Evolutionary conservation across 2,888 invertebrate genomes (phyloP).

Genomic region (Cylloceria caligata): DNA sequence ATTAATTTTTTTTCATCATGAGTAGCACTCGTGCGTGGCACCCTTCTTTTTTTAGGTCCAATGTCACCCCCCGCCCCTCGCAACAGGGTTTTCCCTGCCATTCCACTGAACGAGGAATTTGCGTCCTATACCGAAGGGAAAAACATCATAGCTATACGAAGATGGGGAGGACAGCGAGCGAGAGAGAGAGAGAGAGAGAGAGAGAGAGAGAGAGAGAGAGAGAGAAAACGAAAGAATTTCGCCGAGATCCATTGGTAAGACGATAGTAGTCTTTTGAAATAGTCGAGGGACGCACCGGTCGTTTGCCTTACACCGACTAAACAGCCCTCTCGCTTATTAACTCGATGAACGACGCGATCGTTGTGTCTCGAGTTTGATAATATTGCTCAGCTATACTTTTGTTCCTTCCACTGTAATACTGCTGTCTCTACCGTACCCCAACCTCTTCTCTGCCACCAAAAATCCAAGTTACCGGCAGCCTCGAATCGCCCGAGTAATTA

Average conservation of each 20-base stretch:
- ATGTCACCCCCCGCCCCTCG: slow-evolving; percentile 48
- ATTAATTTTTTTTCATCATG: slow-evolving; percentile 83
- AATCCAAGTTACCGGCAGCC: slow-evolving; percentile 59
- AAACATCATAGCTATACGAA: slow-evolving; percentile 53
- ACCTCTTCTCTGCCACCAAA: slow-evolving; percentile 42
- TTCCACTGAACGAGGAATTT: slow-evolving; percentile 66
- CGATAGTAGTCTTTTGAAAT: slow-evolving; percentile 65
- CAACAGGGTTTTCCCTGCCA: slow-evolving; percentile 41
- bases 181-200: too few species aligned
- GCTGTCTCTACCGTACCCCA: slow-evolving; percentile 24
- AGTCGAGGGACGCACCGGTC: slow-evolving; percentile 62
- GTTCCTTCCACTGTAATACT: slow-evolving; percentile 15
- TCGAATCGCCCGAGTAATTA: slow-evolving; percentile 65
- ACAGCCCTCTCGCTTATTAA: slow-evolving; percentile 67
- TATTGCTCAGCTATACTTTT: slow-evolving; percentile 34
- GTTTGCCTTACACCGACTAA: slow-evolving; percentile 64
- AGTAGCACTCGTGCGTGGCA: slow-evolving; percentile 83
- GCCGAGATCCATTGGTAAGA: slow-evolving; percentile 48
- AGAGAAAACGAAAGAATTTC: slow-evolving; percentile 67
- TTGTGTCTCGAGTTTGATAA: slow-evolving; percentile 67
- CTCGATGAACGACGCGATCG: slow-evolving; percentile 65
- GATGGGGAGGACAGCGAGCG: slow-evolving; percentile 47
- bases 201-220: too few species aligned
- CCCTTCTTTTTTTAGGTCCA: slow-evolving; percentile 71
- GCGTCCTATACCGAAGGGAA: slow-evolving; percentile 69